Evolutionary conservation across 1,140 invertebrate genomes (phyloP), one percentile per base, ranked within the genome.

Genomic region (Philotrypesis tridentata): DNA sequence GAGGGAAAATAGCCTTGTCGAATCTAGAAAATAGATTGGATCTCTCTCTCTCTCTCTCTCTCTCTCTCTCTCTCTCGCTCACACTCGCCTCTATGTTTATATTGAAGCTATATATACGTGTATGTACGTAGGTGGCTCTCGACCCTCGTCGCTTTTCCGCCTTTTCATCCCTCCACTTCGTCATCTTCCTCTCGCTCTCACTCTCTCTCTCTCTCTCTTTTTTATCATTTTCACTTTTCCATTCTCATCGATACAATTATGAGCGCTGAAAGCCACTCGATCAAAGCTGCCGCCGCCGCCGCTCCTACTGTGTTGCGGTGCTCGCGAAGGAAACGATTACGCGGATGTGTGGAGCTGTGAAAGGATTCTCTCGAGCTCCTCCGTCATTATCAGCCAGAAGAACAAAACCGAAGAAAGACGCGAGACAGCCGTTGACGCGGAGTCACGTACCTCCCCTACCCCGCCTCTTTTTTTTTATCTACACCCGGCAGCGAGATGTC

Each of bases 221-320:
- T 71, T 40, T 71, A 71, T 67, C 60, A 37, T 37, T 76, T 40
- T 76, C 11, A 40, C 37, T 48, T 77, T 77, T 71, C 33, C 31
- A 23, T 37, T 40, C 7, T 68, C 68, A 43, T n/a, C 68, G 68
- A 71, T 71, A 71, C 63, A 68, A 77, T 67, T 48, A 68, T 48
- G 63, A 29, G 63, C 21, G 25, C n/a, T 61, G 27, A 74, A 77
- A 77, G 63, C 61, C 63, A 67, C 60, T 48, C 63, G 33, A 77
- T 77, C 33, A 67, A 67, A 67, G 25, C 21, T 55, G 48, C 48
- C n/a, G 1, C 43, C 17, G 48, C 48, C 9, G 33, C 33, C 9
- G 33, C 33, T 37, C 4, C 33, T 5, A 37, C 33, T 37, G 33
- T 37, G 33, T 37, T 37, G 33, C 33, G 33, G 33, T 37, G n/a